A percentile compares a stretch with the other conserved stretches of the same genome.
Conservation (phyloP, 2,888 invertebrate species). For the Eristalis arbustorum region DNA sequence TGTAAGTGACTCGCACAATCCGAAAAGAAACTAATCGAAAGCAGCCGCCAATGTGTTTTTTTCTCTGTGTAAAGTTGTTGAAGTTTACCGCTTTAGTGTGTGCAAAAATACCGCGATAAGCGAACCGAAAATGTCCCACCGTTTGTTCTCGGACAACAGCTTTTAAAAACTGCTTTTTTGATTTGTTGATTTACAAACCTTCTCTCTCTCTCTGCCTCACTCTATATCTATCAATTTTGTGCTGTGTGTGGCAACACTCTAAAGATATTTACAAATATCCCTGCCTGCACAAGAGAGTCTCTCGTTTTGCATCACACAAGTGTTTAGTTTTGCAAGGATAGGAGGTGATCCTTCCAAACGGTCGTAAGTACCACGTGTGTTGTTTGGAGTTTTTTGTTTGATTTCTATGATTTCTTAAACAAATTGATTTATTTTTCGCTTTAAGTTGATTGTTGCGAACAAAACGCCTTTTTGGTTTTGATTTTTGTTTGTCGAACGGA, state of each 20-base stretch:
- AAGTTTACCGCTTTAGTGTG: not conserved
- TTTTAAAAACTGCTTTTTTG: slow-evolving; percentile 18
- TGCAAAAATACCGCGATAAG: not conserved
- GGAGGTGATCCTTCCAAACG: not conserved
- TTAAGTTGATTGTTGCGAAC: not conserved
- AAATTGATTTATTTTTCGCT: not conserved
- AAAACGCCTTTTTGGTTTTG: not conserved
- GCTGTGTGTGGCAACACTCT: not conserved
- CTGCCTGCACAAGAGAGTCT: not conserved
- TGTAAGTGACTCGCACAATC: slow-evolving; percentile 53
- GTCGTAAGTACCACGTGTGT: slow-evolving; percentile 45
- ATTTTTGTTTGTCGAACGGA: slow-evolving; percentile 1
- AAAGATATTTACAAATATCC: slow-evolving; percentile 49
- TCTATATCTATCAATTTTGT: not conserved
- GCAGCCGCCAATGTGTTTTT: not conserved
- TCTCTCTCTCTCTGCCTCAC: not conserved
- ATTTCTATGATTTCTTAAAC: not conserved
- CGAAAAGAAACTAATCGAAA: not conserved
- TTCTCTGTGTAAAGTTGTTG: slow-evolving; percentile 18
- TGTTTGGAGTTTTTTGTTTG: no score
- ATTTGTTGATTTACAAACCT: slow-evolving; percentile 9
- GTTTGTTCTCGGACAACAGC: not conserved
- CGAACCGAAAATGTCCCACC: not conserved
- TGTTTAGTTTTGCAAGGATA: slow-evolving; percentile 17
- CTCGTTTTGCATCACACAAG: not conserved